phyloP scores from a whole-genome alignment of 1,140 invertebrate genomes.

The Saccostrea cuccullata region DNA sequence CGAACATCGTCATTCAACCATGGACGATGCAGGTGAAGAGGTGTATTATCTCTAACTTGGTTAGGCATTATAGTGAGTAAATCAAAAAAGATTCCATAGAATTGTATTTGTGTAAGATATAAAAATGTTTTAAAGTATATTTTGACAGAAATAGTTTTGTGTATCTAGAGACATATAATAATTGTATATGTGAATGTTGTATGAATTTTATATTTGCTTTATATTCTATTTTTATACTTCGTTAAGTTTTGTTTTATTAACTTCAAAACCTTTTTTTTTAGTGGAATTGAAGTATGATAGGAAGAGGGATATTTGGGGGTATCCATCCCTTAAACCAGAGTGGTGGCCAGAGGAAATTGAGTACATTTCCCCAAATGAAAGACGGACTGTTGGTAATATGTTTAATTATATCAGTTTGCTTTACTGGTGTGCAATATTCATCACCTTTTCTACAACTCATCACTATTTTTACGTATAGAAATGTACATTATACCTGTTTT shows the following conservation, averaged over 20 bases:
- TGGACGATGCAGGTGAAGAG: neutral
- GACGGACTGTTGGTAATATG: neutral
- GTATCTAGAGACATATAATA: no score
- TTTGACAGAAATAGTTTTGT: no score
- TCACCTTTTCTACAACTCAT: neutral
- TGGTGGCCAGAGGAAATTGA: neutral
- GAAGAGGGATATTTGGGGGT: neutral
- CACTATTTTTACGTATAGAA: neutral
- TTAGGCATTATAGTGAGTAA: slow-evolving; percentile 1
- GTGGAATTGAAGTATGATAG: slow-evolving; percentile 4
- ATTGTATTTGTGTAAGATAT: no score
- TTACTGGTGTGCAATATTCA: slow-evolving; percentile 3
- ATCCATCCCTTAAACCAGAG: slow-evolving; percentile 4
- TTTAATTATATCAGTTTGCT: neutral
- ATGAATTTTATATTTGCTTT: neutral
- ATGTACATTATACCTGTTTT: neutral
- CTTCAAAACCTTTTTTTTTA: neutral
- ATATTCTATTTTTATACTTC: neutral
- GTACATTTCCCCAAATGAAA: neutral
- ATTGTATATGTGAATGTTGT: no score
- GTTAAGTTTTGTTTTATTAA: neutral
- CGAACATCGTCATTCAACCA: neutral
- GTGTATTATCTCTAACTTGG: neutral
- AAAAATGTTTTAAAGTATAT: no score
- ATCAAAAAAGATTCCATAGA: neutral